Evolutionary conservation across 1,140 invertebrate genomes (phyloP), one percentile per base, ranked within the genome.

Genomic region (Trichonephila clavata): DNA sequence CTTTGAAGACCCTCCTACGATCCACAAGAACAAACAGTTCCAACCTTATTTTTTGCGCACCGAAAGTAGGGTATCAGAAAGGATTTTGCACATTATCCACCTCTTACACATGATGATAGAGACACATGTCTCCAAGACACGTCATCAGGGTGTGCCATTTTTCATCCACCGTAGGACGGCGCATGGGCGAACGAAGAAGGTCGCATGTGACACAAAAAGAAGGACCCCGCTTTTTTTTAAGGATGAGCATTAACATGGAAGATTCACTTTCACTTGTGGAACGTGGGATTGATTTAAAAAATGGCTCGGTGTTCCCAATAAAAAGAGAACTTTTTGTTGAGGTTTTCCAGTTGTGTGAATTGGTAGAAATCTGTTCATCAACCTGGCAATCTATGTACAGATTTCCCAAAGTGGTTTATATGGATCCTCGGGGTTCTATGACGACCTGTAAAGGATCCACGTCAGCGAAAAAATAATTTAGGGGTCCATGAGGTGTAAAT

Each of bases 111-210:
- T 5, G 27, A 6, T 18, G 2, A 39, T 32, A 39, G 32, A 77
- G 27, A 32, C 20, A 57, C 43, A 83, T 24, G 21, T n/a, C 20
- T 59, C 81, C 43, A 21, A 10, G 39, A 24, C 39, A 50, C 39
- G 39, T n/a, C 27, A 50, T n/a, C 81, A 43, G 81, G 81, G 81
- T 83, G 81, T 83, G 81, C 50, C 39, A 59, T 10, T 59, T 50
- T 57, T 83, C 50, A 13, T n/a, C 4, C 5, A n/a, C 39, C 50
- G 39, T 50, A 57, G 81, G 81, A n/a, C 7, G 81, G 39, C 21
- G 50, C 20, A 57, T 83, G 81, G 81, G 81, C 81, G 81, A 83
- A 13, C 71, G 39, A 83, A n/a, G 81, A 83, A 83, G 81, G 81
- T 50, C 81, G 81, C 18, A 50, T 50, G 39, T 18, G 81, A 50